Percentiles rank a stretch among this genome's conserved stretches.
These are phyloP conservation scores for Seira sanloemensis DNA, from an alignment of 2,888 invertebrate species.

Conservation along the genomic window DNA sequence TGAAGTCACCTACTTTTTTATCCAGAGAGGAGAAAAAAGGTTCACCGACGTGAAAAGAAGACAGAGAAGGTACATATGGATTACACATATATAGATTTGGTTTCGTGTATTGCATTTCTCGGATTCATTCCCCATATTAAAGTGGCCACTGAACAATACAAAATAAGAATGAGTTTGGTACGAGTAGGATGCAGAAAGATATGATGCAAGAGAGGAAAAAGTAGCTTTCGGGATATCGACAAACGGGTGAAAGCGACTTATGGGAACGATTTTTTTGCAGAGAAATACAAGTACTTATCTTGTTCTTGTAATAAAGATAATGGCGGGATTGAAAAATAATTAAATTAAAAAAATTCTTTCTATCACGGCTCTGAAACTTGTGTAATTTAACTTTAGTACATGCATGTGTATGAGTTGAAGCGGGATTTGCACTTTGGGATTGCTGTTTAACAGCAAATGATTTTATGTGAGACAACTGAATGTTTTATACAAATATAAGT, in stretches of 20 bases:
- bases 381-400: no score
- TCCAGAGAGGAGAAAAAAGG: not conserved
- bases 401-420: no score
- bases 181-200: no score
- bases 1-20: not conserved
- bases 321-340: not conserved
- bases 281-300: not conserved
- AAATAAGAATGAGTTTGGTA: no score
- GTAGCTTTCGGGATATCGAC: not conserved
- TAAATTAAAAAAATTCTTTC: not conserved
- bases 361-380: no score
- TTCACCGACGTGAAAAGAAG: not conserved
- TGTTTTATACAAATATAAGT: no score
- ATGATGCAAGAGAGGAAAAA: not conserved
- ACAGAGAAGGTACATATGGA: not conserved
- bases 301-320: not conserved
- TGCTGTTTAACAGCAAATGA: no score
- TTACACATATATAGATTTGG: no score
- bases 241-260: not conserved
- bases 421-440: no score
- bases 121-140: no score
- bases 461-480: no score
- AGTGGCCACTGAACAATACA: not conserved
- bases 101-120: no score
- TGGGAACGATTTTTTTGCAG: not conserved